Percentiles rank a stretch among this genome's conserved stretches.
These are phyloP conservation scores for Spea hammondii DNA, from an alignment of 2,797 vertebrate species.

Conservation along the genomic window DNA sequence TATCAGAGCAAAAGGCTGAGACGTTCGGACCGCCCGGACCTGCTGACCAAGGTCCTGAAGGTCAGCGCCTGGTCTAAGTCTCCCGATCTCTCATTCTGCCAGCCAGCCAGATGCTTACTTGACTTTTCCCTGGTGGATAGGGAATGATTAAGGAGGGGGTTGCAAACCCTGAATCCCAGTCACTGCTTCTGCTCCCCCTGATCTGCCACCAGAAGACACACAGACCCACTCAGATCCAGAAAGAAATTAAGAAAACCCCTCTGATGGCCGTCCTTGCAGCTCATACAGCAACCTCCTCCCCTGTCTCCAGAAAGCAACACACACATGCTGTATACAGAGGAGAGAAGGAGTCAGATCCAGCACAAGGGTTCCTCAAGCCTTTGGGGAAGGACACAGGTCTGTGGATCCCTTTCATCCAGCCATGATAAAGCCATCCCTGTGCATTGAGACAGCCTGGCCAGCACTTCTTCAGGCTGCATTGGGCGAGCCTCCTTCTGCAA, in stretches of 20 bases:
- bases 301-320: constrained; percentile 43
- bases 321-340: constrained; percentile 3
- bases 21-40: background rate
- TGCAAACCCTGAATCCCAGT: constrained; percentile 12
- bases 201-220: constrained; percentile 7
- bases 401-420: constrained; percentile 4
- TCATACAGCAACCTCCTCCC: constrained; percentile 43
- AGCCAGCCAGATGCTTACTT: background rate
- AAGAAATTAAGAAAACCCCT: constrained; percentile 22
- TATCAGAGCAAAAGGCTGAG: background rate
- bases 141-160: background rate
- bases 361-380: background rate
- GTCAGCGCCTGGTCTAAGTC: constrained; percentile 31
- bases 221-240: constrained; percentile 22
- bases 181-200: constrained; percentile 25
- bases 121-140: background rate
- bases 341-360: constrained; percentile 25
- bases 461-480: constrained; percentile 69
- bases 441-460: constrained; percentile 19
- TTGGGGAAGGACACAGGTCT: background rate
- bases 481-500: constrained; percentile 63
- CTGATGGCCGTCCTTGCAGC: constrained; percentile 31
- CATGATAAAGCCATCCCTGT: constrained; percentile 33
- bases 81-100: background rate
- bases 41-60: constrained; percentile 46